Base-by-base conservation (phyloP, 1,140 invertebrate genomes). In the Oscheius sp. region DNA sequence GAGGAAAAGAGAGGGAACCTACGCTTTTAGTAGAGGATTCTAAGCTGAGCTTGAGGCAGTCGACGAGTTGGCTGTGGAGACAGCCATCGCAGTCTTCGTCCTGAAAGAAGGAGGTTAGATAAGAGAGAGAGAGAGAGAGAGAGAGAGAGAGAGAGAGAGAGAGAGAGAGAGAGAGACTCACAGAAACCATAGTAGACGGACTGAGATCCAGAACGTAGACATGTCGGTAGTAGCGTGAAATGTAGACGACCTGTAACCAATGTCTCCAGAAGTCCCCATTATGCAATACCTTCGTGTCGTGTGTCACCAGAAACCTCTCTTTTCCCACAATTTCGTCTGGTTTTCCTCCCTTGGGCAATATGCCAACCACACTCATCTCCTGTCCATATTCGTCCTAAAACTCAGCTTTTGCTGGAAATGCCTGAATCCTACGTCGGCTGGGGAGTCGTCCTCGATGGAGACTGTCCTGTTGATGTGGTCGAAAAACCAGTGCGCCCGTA, bases 181-280 rank as follows among this genome's bases (percentile, higher is more conserved):
- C 90, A 58, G 92, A 89, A 78, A 90, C 88, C 32, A 90, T 89
- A 70, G 90, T 87, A 2, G 91, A 92, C 23, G 91, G 91, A 85
- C 91, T 92, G 74, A 93, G 87, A 85, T 93, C 91, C 61, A 93
- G 85, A 80, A 91, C 90, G 85, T 91, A 91, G 28, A 90, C 90
- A 73, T 91, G 87, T 69, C 89, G 84, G 81, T 92, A 91, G 68
- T 88, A 88, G 36, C 83, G 85, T 0, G 88, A 85, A 4, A 89
- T 80, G 79, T 88, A 88, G 23, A 55, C 49, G 7, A 55, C 49
- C 49, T 55, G 23, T 7, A 55, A 55, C 38, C 10, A n/a, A 42
- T 42, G 38, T 10, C 38, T 10, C n/a, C 10, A 42, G 38, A 10
- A 42, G 38, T n/a, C 38, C 10, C 10, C 38, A 42, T n/a, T n/a